phyloP scores from a whole-genome alignment of 2,888 invertebrate genomes.

The Cinara cedri region DNA sequence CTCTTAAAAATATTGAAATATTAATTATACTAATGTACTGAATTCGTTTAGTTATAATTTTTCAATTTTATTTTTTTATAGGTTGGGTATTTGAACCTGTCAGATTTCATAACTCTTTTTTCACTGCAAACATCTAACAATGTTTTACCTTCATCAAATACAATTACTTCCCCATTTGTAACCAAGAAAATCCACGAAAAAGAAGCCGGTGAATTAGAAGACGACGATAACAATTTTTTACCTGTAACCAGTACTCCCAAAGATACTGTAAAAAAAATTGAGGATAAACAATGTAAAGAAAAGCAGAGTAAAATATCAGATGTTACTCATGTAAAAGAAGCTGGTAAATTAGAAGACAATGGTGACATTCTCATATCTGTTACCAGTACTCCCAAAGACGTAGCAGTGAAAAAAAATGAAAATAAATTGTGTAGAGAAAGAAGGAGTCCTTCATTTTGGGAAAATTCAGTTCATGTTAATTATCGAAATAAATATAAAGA shows the following conservation, averaged over 20 bases:
- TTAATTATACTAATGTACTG: too few relatives aligned
- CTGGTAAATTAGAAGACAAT: not conserved
- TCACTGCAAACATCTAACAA: slow-evolving; percentile 20
- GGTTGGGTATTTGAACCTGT: slow-evolving; percentile 29
- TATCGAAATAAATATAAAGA: slow-evolving; percentile 28
- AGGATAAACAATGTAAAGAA: not conserved
- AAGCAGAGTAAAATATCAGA: not conserved
- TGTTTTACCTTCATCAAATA: not conserved
- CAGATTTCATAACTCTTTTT: slow-evolving; percentile 6
- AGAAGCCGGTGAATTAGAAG: not conserved
- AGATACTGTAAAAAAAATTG: slow-evolving; percentile 4
- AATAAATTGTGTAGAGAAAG: slow-evolving; percentile 35
- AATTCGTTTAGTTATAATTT: not conserved
- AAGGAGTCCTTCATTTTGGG: slow-evolving; percentile 50
- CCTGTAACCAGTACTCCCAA: slow-evolving; percentile 32
- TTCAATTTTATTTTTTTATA: slow-evolving; percentile 19
- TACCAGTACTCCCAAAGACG: slow-evolving; percentile 30
- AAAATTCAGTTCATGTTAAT: slow-evolving; percentile 27
- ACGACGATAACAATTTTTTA: not conserved
- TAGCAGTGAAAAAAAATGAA: not conserved
- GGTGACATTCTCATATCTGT: not conserved
- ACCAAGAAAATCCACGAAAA: not conserved
- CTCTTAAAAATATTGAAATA: too few relatives aligned
- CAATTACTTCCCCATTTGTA: not conserved
- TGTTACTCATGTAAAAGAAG: not conserved